A percentile compares a stretch with the other conserved stretches of the same genome.
Evolutionary conservation across 37 sponge, comb jelly and placozoan genomes (phyloP).

Genomic region (Petrosia ficiformis): DNA sequence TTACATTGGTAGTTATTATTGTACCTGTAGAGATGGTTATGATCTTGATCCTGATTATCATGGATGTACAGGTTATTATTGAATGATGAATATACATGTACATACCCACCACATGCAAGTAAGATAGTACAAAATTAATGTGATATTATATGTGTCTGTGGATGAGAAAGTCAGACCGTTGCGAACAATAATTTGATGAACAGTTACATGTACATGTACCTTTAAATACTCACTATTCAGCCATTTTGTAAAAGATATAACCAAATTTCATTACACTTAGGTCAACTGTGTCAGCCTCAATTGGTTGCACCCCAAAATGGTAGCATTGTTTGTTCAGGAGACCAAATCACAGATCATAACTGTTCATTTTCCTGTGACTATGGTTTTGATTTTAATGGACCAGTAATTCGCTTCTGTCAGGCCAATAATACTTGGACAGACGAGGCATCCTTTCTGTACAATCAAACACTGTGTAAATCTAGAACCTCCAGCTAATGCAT

Average conservation of each 20-base stretch:
- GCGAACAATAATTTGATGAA: too few species aligned
- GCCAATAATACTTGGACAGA: background rate
- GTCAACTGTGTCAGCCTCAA: background rate
- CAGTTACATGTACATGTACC: too few species aligned
- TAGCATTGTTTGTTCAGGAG: background rate
- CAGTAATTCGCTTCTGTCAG: background rate
- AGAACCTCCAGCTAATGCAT: background rate
- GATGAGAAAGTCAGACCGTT: too few species aligned
- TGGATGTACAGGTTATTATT: background rate
- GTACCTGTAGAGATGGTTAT: conserved; percentile 33
- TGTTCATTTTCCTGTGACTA: background rate
- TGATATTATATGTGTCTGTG: too few species aligned
- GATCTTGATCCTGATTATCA: background rate
- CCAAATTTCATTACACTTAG: too few species aligned
- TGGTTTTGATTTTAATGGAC: conserved; percentile 13
- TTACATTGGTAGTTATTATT: conserved; percentile 36
- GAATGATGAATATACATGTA: too few species aligned
- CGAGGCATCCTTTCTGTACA: background rate
- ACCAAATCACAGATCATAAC: conserved; percentile 8
- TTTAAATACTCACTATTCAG: too few species aligned
- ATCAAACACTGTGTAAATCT: background rate
- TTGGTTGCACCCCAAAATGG: background rate
- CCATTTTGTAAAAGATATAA: too few species aligned
- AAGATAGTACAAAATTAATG: too few species aligned
- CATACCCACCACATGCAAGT: too few species aligned